Conservation (phyloP, 2,888 invertebrate genomes). For the Marasmarcha lunaedactyla region DNA sequence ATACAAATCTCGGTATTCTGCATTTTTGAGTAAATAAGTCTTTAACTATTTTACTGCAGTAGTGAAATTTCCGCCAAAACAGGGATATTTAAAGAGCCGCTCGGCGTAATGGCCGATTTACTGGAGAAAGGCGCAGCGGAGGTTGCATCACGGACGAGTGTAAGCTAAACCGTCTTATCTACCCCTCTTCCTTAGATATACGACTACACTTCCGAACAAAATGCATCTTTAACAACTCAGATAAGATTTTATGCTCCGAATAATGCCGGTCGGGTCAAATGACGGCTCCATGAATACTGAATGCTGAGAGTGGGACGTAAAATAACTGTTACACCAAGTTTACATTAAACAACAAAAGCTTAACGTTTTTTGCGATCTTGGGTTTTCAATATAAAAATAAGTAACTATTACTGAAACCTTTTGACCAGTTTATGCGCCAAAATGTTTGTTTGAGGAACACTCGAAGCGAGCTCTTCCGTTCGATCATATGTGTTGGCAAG, state of each 20-base stretch:
- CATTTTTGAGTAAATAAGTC: slow-evolving; percentile 16
- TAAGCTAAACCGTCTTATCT: slow-evolving; percentile 53
- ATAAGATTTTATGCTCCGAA: slow-evolving; percentile 50
- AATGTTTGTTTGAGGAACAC: too few relatives aligned
- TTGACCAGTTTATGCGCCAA: too few relatives aligned
- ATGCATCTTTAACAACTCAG: slow-evolving; percentile 48
- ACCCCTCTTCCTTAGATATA: slow-evolving; percentile 24
- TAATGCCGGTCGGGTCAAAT: slow-evolving; percentile 30
- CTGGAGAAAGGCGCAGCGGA: slow-evolving; percentile 33
- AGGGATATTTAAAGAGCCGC: slow-evolving; percentile 20
- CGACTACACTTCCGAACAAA: slow-evolving; percentile 29
- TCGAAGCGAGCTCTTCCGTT: not conserved
- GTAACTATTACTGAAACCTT: too few relatives aligned
- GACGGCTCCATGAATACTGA: slow-evolving; percentile 14
- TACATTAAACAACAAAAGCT: too few relatives aligned
- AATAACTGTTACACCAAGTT: slow-evolving; percentile 2
- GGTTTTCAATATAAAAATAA: too few relatives aligned
- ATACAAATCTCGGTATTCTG: too few relatives aligned
- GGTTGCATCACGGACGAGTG: slow-evolving; percentile 28
- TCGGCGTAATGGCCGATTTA: slow-evolving; percentile 34
- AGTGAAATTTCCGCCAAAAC: too few relatives aligned
- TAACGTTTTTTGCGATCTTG: too few relatives aligned
- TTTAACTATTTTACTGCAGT: too few relatives aligned
- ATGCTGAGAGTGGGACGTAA: slow-evolving; percentile 6
- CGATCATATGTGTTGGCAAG: not conserved